These are phyloP conservation scores for Hexactinellida sp. DNA, from an alignment of 37 sponge, comb jelly and placozoan genomes.

Conservation along the genomic window DNA sequence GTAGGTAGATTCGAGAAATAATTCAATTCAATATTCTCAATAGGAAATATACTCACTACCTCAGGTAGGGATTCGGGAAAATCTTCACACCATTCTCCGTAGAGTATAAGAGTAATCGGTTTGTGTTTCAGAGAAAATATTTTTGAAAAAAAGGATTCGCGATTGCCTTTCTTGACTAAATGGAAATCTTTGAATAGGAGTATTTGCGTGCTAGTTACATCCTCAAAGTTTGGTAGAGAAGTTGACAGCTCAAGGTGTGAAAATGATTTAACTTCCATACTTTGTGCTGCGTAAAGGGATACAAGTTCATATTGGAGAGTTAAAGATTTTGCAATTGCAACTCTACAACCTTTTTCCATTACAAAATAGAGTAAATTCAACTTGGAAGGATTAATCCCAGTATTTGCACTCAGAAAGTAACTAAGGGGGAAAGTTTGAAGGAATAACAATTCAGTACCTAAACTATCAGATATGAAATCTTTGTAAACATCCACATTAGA, in stretches of 20 bases:
- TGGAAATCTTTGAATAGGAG: background rate
- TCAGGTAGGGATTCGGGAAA: background rate
- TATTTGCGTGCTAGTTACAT: background rate
- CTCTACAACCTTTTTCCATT: background rate
- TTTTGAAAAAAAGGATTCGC: background rate
- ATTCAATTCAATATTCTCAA: background rate
- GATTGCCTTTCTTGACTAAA: background rate
- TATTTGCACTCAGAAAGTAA: background rate
- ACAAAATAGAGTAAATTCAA: constrained; percentile 3
- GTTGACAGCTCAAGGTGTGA: background rate
- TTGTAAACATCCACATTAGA: background rate
- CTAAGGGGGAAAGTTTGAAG: background rate
- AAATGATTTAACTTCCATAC: background rate
- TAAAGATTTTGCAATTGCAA: background rate
- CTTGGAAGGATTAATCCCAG: background rate
- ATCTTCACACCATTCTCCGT: background rate
- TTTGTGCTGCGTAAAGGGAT: background rate
- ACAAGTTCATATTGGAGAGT: background rate
- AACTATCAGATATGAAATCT: background rate
- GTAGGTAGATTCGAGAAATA: background rate
- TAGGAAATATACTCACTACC: background rate
- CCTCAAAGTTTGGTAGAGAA: background rate
- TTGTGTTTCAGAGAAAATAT: background rate
- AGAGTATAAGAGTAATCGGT: background rate
- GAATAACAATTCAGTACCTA: background rate